Evolutionary conservation across 92 coral and sea anemone genomes (phyloP).

Genomic region (Micromussa lordhowensis): DNA sequence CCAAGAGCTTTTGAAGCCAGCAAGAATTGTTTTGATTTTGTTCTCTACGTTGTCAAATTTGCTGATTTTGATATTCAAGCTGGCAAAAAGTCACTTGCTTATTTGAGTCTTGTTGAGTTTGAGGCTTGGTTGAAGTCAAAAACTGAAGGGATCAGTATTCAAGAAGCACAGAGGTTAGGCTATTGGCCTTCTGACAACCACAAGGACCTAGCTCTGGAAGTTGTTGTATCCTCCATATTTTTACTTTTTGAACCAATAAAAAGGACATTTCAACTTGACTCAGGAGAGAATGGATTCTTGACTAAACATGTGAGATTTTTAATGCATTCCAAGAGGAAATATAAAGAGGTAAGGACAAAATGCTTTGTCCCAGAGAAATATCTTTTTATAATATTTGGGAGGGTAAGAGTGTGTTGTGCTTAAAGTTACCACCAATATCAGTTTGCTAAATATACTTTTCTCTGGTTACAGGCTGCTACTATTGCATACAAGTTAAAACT

Average conservation of each 20-base stretch:
- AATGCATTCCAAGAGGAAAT: conserved; percentile 78
- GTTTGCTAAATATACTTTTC: background rate
- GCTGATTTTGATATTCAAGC: conserved; percentile 81
- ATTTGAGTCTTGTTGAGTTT: conserved; percentile 80
- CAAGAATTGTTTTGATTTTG: conserved; percentile 72
- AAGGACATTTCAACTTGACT: conserved; percentile 84
- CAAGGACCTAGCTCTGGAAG: conserved; percentile 83
- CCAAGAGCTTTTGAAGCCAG: conserved; percentile 60
- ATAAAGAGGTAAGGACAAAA: conserved; percentile 78
- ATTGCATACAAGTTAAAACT: conserved; percentile 88
- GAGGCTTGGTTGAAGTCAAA: conserved; percentile 76
- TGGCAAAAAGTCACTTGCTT: conserved; percentile 89
- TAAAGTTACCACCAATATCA: no score
- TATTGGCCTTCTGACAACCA: conserved; percentile 71
- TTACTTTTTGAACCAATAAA: conserved; percentile 88
- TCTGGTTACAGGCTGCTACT: conserved; percentile 77
- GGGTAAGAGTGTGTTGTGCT: background rate
- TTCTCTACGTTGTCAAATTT: conserved; percentile 62
- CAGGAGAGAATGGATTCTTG: conserved; percentile 84
- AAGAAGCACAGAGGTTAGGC: conserved; percentile 41
- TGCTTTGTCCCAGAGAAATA: background rate
- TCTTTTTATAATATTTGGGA: no score
- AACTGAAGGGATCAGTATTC: conserved; percentile 48
- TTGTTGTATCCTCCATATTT: conserved; percentile 79
- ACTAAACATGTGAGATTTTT: conserved; percentile 84